phyloP scores from a whole-genome alignment of 2,113 vertebrate genomes.

The Ictalurus punctatus region DNA sequence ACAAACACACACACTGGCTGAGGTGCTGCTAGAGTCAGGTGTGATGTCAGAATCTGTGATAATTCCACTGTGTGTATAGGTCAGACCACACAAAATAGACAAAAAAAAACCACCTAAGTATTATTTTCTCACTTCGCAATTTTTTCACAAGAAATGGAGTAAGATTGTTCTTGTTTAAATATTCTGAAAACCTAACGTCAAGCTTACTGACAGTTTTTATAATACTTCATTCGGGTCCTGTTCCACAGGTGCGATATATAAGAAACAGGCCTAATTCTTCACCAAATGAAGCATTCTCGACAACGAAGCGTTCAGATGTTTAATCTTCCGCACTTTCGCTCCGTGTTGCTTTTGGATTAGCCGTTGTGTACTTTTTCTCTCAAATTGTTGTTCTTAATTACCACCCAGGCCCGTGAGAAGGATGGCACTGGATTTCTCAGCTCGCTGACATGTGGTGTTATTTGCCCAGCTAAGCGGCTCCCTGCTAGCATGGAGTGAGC shows the following conservation, averaged over 20 bases:
- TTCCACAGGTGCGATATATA: constrained; percentile 29
- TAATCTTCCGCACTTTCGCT: constrained; percentile 27
- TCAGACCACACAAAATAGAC: not conserved
- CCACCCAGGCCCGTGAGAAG: constrained; percentile 36
- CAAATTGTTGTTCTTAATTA: constrained; percentile 52
- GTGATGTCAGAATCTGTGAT: constrained; percentile 51
- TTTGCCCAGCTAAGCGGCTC: constrained; percentile 55
- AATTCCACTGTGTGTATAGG: constrained; percentile 31
- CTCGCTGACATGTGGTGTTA: constrained; percentile 54
- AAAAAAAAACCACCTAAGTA: not conserved
- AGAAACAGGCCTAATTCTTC: not conserved
- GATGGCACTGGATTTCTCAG: constrained; percentile 43
- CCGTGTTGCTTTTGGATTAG: constrained; percentile 51
- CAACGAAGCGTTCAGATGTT: not conserved
- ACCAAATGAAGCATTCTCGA: not conserved
- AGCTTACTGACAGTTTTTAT: not conserved
- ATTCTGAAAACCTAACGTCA: not conserved
- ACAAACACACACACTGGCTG: not conserved
- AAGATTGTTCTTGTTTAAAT: not conserved
- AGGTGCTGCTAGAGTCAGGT: constrained; percentile 37
- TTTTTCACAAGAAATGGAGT: not conserved
- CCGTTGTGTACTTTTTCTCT: constrained; percentile 51
- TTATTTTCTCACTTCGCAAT: not conserved
- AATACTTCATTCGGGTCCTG: not conserved
- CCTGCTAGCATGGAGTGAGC: constrained; percentile 55